These are phyloP conservation scores for Pluvialis apricaria DNA, from an alignment of 2,113 vertebrate genomes.

Conservation along the genomic window DNA sequence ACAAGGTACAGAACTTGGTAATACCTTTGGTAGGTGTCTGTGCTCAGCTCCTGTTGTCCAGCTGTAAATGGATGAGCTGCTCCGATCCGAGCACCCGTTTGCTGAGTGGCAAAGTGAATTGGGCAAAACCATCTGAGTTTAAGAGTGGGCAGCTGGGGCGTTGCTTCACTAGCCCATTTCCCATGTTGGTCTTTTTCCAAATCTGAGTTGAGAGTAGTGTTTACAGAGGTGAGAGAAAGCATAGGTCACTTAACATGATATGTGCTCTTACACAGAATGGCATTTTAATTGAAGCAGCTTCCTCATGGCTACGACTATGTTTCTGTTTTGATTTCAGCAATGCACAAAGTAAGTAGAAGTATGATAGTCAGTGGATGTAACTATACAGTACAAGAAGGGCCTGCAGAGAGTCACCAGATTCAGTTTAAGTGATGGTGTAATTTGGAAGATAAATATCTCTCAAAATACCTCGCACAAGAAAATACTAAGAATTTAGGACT, in stretches of 20 bases:
- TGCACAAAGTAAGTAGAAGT: neutral
- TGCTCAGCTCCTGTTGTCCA: neutral
- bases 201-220: neutral
- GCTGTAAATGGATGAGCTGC: neutral
- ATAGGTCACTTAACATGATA: neutral
- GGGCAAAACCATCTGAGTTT: neutral
- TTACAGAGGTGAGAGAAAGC: neutral
- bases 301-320: neutral
- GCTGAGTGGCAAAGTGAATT: neutral
- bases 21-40: neutral
- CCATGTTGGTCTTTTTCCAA: neutral
- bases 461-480: neutral
- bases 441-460: neutral
- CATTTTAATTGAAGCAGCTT: neutral
- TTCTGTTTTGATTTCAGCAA: neutral
- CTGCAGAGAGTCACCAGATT: neutral
- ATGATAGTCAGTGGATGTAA: neutral
- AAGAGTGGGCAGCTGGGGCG: neutral
- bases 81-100: fast-evolving
- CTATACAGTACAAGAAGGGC: neutral
- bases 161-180: neutral
- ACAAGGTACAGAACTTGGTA: neutral
- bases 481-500: neutral
- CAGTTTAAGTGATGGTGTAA: neutral
- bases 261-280: fast-evolving